Percentiles rank a stretch among this genome's conserved stretches.
phyloP scores from a whole-genome alignment of 2,888 invertebrate genomes.

The Philhelius pedissequus region DNA sequence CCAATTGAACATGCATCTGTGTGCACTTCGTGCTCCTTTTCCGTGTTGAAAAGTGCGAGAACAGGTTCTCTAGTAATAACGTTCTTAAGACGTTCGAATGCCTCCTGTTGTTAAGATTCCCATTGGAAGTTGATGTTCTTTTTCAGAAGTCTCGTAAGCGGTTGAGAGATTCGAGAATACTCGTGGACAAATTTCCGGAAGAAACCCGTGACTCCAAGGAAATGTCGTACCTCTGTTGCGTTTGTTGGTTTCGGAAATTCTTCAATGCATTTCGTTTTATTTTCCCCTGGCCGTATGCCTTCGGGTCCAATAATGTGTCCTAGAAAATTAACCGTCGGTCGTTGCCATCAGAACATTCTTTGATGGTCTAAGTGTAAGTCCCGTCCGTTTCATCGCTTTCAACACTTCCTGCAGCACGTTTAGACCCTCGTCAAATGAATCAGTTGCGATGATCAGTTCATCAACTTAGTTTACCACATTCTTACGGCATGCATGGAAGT shows the following conservation, averaged over 20 bases:
- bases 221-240: constrained; percentile 39
- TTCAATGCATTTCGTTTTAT: too few relatives aligned
- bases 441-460: background rate
- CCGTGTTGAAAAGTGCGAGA: too few relatives aligned
- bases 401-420: background rate
- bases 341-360: too few relatives aligned
- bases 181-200: constrained; percentile 55
- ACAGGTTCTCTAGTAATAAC: background rate
- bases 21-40: too few relatives aligned
- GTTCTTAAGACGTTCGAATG: too few relatives aligned
- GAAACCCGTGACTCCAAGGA: constrained; percentile 52
- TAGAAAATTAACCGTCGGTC: too few relatives aligned
- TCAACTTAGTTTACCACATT: background rate
- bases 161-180: background rate
- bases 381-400: background rate
- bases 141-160: background rate
- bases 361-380: background rate
- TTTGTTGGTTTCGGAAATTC: constrained; percentile 36
- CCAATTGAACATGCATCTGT: too few relatives aligned
- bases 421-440: background rate
- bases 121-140: background rate
- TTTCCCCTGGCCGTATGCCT: too few relatives aligned
- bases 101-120: too few relatives aligned
- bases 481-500: background rate
- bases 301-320: too few relatives aligned